These are phyloP conservation scores for Bombus soroeensis DNA, from an alignment of 1,140 invertebrate species.

Conservation along the genomic window DNA sequence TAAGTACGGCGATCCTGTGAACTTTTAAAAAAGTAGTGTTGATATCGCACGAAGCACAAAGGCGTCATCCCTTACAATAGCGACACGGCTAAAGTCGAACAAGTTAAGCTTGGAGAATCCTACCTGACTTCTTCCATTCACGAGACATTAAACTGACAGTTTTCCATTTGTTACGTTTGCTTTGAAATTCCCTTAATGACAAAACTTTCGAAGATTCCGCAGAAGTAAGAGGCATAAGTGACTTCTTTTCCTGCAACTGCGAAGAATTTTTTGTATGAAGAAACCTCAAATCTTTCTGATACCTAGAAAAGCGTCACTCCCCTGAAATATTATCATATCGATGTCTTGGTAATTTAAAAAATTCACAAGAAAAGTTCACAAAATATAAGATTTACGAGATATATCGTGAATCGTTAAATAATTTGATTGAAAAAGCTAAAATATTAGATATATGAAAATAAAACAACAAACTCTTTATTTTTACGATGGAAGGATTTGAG, in stretches of 20 bases:
- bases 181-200: constrained; percentile 17
- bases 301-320: no score
- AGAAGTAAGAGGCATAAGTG: not conserved
- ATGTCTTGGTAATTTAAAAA: no score
- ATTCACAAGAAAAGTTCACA: no score
- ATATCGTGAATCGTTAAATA: no score
- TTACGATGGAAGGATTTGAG: no score
- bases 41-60: not conserved
- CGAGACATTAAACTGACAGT: constrained; percentile 19
- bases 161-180: constrained; percentile 24
- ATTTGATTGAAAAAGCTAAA: no score
- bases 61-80: not conserved
- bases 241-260: not conserved
- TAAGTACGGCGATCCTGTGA: not conserved
- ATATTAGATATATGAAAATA: no score
- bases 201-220: not conserved
- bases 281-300: not conserved
- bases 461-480: no score
- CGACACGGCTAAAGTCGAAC: not conserved
- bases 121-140: constrained; percentile 1
- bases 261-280: no score
- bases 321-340: no score
- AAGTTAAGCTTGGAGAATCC: not conserved
- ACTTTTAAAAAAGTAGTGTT: not conserved
- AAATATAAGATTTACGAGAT: no score